Percentiles rank a stretch among this genome's conserved stretches.
Conservation (phyloP, 1,140 invertebrate genomes). For the Drosophila busckii region DNA sequence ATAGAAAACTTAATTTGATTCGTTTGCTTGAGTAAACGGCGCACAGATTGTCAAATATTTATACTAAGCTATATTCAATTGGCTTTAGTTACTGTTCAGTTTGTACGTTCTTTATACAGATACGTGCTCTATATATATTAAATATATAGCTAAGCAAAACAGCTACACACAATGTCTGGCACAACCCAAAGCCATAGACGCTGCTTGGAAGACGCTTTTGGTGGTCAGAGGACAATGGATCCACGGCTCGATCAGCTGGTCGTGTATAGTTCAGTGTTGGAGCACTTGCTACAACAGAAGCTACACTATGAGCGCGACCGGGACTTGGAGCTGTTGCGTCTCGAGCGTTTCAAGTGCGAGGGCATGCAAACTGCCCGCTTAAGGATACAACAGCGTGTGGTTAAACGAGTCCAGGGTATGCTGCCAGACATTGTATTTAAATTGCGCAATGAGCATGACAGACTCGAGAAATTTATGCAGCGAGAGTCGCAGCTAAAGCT, state of each 20-base stretch:
- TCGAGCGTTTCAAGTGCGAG: constrained; percentile 45
- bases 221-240: constrained; percentile 2
- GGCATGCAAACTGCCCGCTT: constrained; percentile 21
- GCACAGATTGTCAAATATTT: too few species aligned
- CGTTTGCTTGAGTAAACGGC: too few species aligned
- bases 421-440: constrained; percentile 48
- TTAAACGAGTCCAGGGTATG: constrained; percentile 29
- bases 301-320: constrained; percentile 37
- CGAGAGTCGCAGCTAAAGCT: constrained; percentile 11
- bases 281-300: constrained; percentile 48
- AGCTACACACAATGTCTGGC: too few species aligned
- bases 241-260: constrained; percentile 45
- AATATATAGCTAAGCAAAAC: too few species aligned
- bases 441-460: constrained; percentile 51
- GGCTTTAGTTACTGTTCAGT: too few species aligned
- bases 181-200: too few species aligned
- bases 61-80: too few species aligned
- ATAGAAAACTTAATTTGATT: too few species aligned
- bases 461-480: constrained; percentile 32
- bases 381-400: constrained; percentile 33
- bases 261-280: constrained; percentile 35
- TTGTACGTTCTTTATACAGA: too few species aligned
- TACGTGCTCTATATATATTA: too few species aligned
- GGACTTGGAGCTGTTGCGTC: constrained; percentile 27
- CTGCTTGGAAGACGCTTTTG: too few species aligned